phyloP scores from a whole-genome alignment of 2,888 invertebrate species.

The Halictus quadricinctus region DNA sequence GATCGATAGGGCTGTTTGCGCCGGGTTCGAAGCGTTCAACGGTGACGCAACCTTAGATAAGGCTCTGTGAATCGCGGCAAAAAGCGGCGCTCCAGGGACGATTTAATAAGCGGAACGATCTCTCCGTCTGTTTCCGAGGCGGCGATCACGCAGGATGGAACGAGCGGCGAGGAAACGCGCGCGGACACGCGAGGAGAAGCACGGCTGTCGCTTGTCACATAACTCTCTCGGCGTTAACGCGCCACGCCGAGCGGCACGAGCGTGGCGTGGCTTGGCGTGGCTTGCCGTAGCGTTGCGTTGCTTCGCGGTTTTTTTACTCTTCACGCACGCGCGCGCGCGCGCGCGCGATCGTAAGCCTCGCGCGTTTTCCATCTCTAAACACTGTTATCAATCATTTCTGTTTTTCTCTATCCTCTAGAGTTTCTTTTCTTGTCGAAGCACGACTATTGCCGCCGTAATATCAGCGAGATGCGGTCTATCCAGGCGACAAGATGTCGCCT shows the following conservation, averaged over 20 bases:
- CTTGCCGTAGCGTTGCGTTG: neutral
- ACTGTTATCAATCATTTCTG: slow-evolving; percentile 11
- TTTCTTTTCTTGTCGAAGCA: neutral
- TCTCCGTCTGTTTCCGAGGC: slow-evolving; percentile 10
- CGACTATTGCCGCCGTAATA: neutral
- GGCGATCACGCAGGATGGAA: neutral
- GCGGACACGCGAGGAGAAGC: slow-evolving; percentile 58
- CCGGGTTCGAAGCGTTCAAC: neutral
- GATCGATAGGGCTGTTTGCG: slow-evolving; percentile 31
- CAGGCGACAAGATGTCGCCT: neutral
- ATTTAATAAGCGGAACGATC: slow-evolving; percentile 22
- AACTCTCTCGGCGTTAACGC: slow-evolving; percentile 57
- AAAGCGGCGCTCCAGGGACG: neutral
- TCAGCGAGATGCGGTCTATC: neutral
- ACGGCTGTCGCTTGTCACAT: slow-evolving; percentile 68
- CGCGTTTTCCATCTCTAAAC: neutral
- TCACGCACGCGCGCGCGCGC: neutral
- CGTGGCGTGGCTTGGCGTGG: slow-evolving; percentile 10
- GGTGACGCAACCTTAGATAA: slow-evolving; percentile 22
- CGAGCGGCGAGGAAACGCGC: slow-evolving; percentile 25
- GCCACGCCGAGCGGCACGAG: slow-evolving; percentile 41
- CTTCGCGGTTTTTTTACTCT: neutral
- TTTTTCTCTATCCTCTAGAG: neutral
- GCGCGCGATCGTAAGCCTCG: neutral
- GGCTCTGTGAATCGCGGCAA: neutral